phyloP scores from a whole-genome alignment of 2,113 vertebrate species.

The Edolisoma coerulescens region DNA sequence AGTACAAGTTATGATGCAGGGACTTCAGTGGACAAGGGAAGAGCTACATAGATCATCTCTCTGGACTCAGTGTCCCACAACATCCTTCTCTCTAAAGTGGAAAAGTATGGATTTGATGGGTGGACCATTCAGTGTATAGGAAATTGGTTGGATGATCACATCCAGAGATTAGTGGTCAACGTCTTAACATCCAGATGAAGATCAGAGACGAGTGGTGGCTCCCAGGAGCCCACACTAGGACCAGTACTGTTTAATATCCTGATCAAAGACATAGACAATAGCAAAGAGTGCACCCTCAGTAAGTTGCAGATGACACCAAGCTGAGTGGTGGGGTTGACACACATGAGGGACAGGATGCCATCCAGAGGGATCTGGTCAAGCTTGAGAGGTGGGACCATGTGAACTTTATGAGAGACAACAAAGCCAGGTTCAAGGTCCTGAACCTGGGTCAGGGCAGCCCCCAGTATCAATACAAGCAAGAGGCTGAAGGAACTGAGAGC shows the following conservation, averaged over 20 bases:
- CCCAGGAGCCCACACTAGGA: neutral
- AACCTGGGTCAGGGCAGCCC: neutral
- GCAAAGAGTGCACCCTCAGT: neutral
- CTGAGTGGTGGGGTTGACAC: neutral
- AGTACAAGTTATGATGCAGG: neutral
- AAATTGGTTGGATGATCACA: neutral
- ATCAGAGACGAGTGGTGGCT: fast-evolving
- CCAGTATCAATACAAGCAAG: too few relatives aligned
- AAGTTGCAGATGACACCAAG: neutral
- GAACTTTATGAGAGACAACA: neutral
- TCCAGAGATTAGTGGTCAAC: neutral
- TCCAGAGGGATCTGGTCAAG: neutral
- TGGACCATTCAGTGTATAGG: neutral
- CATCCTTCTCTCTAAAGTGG: neutral
- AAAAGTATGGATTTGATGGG: neutral
- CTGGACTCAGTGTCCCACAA: neutral
- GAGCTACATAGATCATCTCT: neutral
- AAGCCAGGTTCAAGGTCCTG: neutral
- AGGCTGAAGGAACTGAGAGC: neutral
- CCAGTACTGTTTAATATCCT: neutral
- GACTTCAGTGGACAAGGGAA: neutral
- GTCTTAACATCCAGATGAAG: neutral
- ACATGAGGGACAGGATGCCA: neutral
- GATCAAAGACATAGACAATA: neutral
- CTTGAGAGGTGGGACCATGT: neutral